These are phyloP conservation scores for Nannospalax galili DNA, from an alignment of 2,113 vertebrate genomes.

Conservation along the genomic window DNA sequence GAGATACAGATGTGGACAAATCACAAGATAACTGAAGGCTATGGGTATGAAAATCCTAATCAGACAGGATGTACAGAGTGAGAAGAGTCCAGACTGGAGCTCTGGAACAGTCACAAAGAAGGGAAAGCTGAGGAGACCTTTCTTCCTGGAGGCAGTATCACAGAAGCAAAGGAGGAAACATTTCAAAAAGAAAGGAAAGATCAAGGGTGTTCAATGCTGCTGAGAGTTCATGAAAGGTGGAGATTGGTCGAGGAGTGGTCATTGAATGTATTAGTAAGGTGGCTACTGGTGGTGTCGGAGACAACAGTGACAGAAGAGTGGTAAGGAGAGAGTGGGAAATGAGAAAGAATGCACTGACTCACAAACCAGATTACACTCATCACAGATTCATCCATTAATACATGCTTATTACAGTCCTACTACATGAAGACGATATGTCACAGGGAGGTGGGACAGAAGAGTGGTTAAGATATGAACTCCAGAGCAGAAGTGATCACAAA, in stretches of 20 bases:
- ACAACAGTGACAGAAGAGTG: not conserved
- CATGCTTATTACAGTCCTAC: not conserved
- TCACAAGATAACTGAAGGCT: not conserved
- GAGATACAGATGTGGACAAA: not conserved
- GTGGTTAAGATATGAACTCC: not conserved
- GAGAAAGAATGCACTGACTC: not conserved
- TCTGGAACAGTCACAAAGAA: not conserved
- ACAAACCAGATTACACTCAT: not conserved
- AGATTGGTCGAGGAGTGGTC: not conserved
- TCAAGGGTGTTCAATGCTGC: not conserved
- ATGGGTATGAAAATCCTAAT: not conserved
- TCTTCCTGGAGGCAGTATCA: not conserved
- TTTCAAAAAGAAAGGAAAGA: slow-evolving; percentile 26
- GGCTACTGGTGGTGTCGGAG: not conserved
- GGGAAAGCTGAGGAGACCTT: not conserved
- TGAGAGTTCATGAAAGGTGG: not conserved
- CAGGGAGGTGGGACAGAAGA: not conserved
- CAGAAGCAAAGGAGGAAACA: slow-evolving; percentile 30
- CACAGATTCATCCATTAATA: not conserved
- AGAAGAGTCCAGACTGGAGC: not conserved
- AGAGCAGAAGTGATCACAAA: not conserved
- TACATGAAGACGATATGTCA: not conserved
- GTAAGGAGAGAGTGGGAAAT: not conserved
- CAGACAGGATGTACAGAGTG: not conserved
- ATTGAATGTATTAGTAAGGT: not conserved